Evolutionary conservation across 1,140 invertebrate genomes (phyloP).

Genomic region (Hylyphantes graminicola): DNA sequence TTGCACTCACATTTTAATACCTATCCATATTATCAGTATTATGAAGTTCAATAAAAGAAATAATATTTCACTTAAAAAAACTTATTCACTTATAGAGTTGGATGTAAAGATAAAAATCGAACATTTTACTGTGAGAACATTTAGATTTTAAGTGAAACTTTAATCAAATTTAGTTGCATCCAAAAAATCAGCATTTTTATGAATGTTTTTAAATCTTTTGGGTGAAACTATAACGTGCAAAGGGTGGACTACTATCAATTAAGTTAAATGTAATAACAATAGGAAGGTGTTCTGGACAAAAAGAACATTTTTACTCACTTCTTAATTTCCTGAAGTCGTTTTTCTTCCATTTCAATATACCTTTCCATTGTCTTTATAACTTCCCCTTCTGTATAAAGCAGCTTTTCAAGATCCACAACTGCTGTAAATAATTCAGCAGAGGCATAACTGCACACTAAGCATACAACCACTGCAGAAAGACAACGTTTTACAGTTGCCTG

Average conservation of each 20-base stretch:
- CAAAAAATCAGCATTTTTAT: too few species aligned
- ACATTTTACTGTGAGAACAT: too few species aligned
- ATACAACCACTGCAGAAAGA: not conserved
- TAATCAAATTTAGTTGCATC: too few species aligned
- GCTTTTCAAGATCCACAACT: conserved; percentile 86
- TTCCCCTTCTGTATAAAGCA: conserved; percentile 87
- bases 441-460: not conserved
- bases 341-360: conserved; percentile 86
- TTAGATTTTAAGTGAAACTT: too few species aligned
- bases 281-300: not conserved
- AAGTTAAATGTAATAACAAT: not conserved
- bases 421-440: conserved; percentile 78
- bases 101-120: too few species aligned
- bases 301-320: conserved; percentile 35
- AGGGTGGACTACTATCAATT: too few species aligned
- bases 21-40: too few species aligned
- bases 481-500: not conserved
- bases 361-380: conserved; percentile 85
- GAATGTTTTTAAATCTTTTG: too few species aligned
- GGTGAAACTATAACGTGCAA: too few species aligned
- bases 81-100: too few species aligned
- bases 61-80: too few species aligned
- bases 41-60: too few species aligned
- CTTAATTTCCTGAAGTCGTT: conserved; percentile 78
- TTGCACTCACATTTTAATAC: not conserved